phyloP scores from a whole-genome alignment of 64 coral and sea anemone species.

The Stichodactyla helianthus region DNA sequence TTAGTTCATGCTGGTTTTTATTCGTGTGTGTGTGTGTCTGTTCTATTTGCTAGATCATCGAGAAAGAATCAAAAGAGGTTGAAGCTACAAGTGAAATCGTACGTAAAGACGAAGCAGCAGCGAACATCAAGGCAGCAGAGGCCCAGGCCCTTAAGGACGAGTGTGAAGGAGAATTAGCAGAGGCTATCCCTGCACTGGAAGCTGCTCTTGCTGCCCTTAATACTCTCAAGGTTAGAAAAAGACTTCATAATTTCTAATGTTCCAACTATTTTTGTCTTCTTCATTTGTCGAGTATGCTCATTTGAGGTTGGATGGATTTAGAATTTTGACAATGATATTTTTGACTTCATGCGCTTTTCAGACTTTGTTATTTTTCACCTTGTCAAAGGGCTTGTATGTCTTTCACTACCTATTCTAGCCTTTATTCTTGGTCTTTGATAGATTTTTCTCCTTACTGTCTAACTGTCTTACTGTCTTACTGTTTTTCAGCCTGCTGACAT shows the following conservation, averaged over 20 bases:
- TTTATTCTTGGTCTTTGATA: too few species aligned
- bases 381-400: background rate
- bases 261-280: background rate
- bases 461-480: background rate
- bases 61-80: constrained; percentile 97
- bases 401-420: background rate
- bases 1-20: background rate
- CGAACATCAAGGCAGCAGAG: constrained; percentile 87
- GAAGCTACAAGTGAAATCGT: constrained; percentile 95
- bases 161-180: constrained; percentile 90
- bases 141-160: constrained; percentile 89
- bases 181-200: constrained; percentile 93
- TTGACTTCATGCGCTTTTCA: background rate
- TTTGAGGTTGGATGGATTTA: background rate
- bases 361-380: background rate
- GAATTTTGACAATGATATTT: background rate
- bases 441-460: too few species aligned
- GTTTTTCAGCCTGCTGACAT: constrained; percentile 87
- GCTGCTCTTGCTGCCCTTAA: constrained; percentile 96
- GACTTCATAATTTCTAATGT: background rate
- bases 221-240: constrained; percentile 76
- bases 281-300: background rate
- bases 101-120: constrained; percentile 89
- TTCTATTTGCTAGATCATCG: constrained; percentile 57
- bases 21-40: background rate